Conservation (phyloP, 2,797 vertebrate species). For the Neosalanx taihuensis region DNA sequence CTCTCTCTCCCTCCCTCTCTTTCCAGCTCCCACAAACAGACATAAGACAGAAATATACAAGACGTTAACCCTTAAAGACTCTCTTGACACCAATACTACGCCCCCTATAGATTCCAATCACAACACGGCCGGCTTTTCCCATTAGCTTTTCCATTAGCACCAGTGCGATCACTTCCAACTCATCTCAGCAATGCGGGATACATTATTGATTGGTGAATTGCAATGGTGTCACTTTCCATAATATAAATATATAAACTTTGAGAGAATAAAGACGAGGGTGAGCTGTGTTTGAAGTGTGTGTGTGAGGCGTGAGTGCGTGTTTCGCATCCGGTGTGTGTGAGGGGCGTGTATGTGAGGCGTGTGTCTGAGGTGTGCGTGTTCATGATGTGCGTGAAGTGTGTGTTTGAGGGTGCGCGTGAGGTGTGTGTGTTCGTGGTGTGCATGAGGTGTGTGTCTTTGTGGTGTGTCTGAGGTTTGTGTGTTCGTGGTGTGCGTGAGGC, state of each 20-base stretch:
- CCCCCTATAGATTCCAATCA: background rate
- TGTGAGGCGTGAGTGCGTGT: too few relatives aligned
- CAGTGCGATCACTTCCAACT: background rate
- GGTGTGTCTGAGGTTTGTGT: background rate
- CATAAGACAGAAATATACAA: background rate
- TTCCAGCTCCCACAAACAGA: too few relatives aligned
- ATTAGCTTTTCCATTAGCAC: background rate
- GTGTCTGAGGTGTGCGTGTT: background rate
- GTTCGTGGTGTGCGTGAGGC: background rate
- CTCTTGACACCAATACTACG: background rate
- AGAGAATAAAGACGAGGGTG: background rate
- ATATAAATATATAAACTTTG: slow-evolving; percentile 5
- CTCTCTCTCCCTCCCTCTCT: background rate
- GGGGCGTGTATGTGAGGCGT: background rate
- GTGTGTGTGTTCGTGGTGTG: too few relatives aligned
- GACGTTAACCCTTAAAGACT: background rate
- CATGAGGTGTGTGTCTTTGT: too few relatives aligned
- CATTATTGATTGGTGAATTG: slow-evolving; percentile 36
- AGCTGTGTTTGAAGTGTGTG: too few relatives aligned
- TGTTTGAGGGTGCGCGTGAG: background rate
- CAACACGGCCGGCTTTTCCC: background rate
- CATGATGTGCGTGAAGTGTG: background rate
- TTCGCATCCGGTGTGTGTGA: too few relatives aligned
- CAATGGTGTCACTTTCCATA: background rate
- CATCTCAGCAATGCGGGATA: slow-evolving; percentile 20